Evolutionary conservation across 2,113 vertebrate species (phyloP).

Genomic region (Dendropsophus ebraccatus): DNA sequence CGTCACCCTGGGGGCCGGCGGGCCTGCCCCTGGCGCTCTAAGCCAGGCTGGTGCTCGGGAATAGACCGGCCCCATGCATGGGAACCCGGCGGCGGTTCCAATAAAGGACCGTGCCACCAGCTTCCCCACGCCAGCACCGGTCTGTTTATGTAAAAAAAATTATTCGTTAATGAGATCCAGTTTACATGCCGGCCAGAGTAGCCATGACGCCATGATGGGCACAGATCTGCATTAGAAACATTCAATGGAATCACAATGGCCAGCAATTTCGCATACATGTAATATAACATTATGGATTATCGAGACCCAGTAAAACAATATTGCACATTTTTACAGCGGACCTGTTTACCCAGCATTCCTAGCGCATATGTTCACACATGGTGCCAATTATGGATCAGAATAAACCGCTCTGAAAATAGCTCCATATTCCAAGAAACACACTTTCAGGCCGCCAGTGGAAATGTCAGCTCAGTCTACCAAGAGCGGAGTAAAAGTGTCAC

Average conservation of each 20-base stretch:
- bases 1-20: no score
- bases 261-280: background rate
- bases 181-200: background rate
- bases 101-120: no score
- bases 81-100: no score
- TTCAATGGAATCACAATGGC: background rate
- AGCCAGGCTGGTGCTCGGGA: no score
- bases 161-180: background rate
- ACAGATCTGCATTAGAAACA: background rate
- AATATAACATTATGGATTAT: background rate
- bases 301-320: background rate
- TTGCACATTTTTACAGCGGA: background rate
- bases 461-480: background rate
- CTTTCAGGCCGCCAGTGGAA: constrained; percentile 4
- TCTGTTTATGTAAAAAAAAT: no score
- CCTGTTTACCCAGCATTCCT: background rate
- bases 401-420: constrained; percentile 16
- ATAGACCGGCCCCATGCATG: no score
- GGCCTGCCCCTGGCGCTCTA: no score
- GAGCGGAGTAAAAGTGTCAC: background rate
- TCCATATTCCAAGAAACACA: constrained; percentile 28
- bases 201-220: background rate
- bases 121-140: no score
- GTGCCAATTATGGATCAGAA: constrained; percentile 20
- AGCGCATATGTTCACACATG: background rate